Percentiles rank a stretch among this genome's conserved stretches.
Evolutionary conservation across 2,797 vertebrate species (phyloP).

Genomic region (Neoniphon sammara): DNA sequence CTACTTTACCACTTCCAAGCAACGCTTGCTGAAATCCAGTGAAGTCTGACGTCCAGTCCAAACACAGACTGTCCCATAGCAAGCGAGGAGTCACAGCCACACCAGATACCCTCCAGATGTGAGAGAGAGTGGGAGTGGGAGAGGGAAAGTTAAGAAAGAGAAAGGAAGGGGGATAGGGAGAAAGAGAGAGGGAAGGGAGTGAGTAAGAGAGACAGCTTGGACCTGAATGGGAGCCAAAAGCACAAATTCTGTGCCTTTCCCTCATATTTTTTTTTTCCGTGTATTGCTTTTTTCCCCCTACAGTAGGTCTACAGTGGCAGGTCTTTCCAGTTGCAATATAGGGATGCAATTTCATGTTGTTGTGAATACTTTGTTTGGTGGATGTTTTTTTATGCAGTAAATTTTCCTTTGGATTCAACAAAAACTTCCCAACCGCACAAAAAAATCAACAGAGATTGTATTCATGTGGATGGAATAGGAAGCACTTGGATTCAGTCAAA

Average conservation of each 20-base stretch:
- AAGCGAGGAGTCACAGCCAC: constrained; percentile 79
- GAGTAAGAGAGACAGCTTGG: constrained; percentile 65
- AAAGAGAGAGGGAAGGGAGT: constrained; percentile 62
- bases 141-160: constrained; percentile 58
- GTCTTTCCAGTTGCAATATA: constrained; percentile 66
- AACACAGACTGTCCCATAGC: constrained; percentile 82
- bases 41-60: constrained; percentile 69
- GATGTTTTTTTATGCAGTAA: background rate
- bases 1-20: constrained; percentile 65
- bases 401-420: constrained; percentile 24
- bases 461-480: constrained; percentile 15
- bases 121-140: constrained; percentile 69
- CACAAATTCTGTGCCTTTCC: constrained; percentile 78
- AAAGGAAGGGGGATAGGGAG: constrained; percentile 55
- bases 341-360: constrained; percentile 64
- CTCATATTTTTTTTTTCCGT: constrained; percentile 35
- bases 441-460: constrained; percentile 15
- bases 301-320: constrained; percentile 53
- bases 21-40: constrained; percentile 57
- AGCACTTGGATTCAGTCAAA: constrained; percentile 8
- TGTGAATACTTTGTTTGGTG: constrained; percentile 20
- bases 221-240: constrained; percentile 72
- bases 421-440: constrained; percentile 18
- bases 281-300: constrained; percentile 14
- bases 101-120: constrained; percentile 90